Conservation (phyloP, 2,113 vertebrate genomes). For the Ctenodactylus gundi region DNA sequence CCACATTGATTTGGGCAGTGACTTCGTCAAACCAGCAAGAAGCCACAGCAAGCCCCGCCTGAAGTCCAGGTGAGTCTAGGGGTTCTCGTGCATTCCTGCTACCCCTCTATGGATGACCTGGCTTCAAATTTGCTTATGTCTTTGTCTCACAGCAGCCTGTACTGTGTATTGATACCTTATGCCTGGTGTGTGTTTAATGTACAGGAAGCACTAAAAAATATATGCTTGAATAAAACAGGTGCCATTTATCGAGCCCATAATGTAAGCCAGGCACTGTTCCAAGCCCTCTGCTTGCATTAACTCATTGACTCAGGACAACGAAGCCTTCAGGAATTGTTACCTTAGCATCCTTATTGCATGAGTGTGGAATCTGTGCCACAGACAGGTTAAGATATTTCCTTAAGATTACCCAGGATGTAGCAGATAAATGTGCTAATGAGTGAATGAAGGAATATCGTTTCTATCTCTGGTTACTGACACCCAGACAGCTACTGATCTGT, state of each 20-base stretch:
- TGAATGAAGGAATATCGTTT: background rate
- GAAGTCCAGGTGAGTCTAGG: background rate
- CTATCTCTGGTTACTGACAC: background rate
- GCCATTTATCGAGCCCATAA: background rate
- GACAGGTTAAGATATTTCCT: background rate
- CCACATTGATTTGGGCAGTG: background rate
- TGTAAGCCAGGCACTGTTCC: background rate
- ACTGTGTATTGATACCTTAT: accelerated
- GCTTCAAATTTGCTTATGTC: background rate
- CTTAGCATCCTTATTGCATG: background rate
- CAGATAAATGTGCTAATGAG: background rate
- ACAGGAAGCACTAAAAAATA: background rate
- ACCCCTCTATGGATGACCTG: background rate
- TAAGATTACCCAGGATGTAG: background rate
- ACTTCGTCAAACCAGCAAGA: background rate
- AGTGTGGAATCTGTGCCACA: background rate
- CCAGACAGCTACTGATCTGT: background rate
- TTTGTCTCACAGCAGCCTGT: background rate
- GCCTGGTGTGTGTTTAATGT: background rate
- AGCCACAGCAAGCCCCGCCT: background rate
- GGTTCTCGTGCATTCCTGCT: background rate
- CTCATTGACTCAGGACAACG: background rate
- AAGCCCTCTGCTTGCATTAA: background rate
- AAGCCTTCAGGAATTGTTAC: background rate
- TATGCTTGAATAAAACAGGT: background rate